phyloP scores from a whole-genome alignment of 1,140 invertebrate species.

The Nephotettix cincticeps region DNA sequence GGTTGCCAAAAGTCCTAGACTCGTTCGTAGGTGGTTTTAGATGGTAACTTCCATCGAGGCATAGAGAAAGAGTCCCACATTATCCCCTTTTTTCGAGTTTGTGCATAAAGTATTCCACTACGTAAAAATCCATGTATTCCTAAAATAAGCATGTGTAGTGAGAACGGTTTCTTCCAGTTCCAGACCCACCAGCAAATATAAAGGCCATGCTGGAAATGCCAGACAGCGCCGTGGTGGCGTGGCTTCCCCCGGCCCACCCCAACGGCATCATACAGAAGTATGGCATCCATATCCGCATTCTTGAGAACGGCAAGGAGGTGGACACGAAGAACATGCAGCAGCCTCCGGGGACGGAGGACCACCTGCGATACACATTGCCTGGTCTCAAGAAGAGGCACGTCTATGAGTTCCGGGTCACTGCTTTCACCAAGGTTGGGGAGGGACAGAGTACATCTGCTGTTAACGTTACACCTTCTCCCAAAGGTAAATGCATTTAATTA shows the following conservation, averaged over 20 bases:
- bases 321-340: constrained; percentile 5
- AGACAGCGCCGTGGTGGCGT: constrained; percentile 72
- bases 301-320: constrained; percentile 45
- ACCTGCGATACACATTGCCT: constrained; percentile 37
- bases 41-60: too few relatives aligned
- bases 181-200: constrained; percentile 69
- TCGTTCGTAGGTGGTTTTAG: too few relatives aligned
- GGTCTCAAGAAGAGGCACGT: constrained; percentile 32
- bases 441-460: constrained; percentile 56
- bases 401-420: constrained; percentile 65
- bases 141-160: too few relatives aligned
- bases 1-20: too few relatives aligned
- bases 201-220: constrained; percentile 68
- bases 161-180: too few relatives aligned
- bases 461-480: constrained; percentile 34
- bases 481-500: constrained; percentile 18
- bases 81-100: too few relatives aligned
- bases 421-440: constrained; percentile 58
- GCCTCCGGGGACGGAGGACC: neutral
- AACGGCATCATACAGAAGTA: constrained; percentile 76
- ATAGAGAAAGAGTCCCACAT: too few relatives aligned
- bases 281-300: constrained; percentile 66
- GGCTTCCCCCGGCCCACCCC: constrained; percentile 68
- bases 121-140: too few relatives aligned
- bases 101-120: too few relatives aligned